phyloP scores from a whole-genome alignment of 23 tunicate species.

The Halocynthia aurantium region DNA sequence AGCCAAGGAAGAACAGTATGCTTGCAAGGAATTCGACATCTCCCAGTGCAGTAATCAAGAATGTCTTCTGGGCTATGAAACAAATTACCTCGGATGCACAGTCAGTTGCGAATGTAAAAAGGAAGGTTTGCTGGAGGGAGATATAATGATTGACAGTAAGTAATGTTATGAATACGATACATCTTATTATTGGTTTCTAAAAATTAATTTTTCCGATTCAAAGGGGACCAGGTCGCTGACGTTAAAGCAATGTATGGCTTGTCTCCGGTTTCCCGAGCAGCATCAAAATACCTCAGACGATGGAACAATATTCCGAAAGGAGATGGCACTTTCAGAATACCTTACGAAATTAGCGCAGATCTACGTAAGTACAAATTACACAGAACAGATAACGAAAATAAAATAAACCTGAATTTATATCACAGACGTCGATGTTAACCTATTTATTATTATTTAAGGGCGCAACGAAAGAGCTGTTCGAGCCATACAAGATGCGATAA shows the following conservation, averaged over 20 bases:
- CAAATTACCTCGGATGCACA: constrained; percentile 10
- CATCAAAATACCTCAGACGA: constrained; percentile 1
- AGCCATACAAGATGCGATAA: constrained; percentile 27
- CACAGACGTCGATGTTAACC: not conserved
- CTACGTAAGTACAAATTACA: not conserved
- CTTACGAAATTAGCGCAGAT: not conserved
- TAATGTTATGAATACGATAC: not conserved
- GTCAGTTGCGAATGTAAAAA: constrained; percentile 7
- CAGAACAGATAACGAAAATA: too few species aligned
- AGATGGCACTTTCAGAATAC: constrained; percentile 9
- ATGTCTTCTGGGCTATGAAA: constrained; percentile 14
- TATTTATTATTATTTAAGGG: not conserved
- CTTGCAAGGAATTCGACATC: too few species aligned
- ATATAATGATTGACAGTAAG: constrained; percentile 22
- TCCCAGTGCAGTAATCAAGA: not conserved
- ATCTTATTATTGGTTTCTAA: too few species aligned
- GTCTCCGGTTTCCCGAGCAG: not conserved
- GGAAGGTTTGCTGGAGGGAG: constrained; percentile 15
- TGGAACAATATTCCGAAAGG: constrained; percentile 34
- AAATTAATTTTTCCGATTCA: too few species aligned
- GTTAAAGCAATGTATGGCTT: too few species aligned
- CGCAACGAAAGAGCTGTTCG: constrained; percentile 11
- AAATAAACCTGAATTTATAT: too few species aligned
- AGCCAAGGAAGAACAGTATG: too few species aligned
- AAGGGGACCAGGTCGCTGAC: too few species aligned